Conservation (phyloP, 2,888 invertebrate species). For the Phasia obesa region DNA sequence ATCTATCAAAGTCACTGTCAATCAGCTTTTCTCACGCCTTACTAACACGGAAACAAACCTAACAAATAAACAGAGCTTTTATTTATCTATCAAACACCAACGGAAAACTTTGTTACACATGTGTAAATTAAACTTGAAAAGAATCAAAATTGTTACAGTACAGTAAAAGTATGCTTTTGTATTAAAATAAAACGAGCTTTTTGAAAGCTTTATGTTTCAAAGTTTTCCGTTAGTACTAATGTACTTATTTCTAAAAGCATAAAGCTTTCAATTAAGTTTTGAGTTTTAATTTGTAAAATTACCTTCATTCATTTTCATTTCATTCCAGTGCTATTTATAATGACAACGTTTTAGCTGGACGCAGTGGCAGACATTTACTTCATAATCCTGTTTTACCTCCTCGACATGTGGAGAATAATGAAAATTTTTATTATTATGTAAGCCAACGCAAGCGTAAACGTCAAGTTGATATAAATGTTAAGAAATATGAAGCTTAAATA, state of each 20-base stretch:
- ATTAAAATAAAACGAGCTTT: slow-evolving; percentile 34
- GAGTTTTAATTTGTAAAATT: background rate
- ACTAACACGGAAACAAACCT: slow-evolving; percentile 36
- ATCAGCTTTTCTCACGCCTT: slow-evolving; percentile 59
- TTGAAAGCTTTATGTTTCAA: slow-evolving; percentile 62
- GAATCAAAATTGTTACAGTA: background rate
- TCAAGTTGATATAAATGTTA: slow-evolving; percentile 76
- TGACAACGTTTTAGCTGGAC: slow-evolving; percentile 64
- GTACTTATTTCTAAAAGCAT: slow-evolving; percentile 23
- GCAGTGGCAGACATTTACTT: slow-evolving; percentile 60
- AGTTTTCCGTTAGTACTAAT: slow-evolving; percentile 68
- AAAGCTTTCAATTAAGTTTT: slow-evolving; percentile 69
- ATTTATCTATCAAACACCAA: slow-evolving; percentile 20
- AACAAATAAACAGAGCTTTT: slow-evolving; percentile 33
- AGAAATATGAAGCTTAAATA: slow-evolving; percentile 74
- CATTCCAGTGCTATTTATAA: slow-evolving; percentile 72
- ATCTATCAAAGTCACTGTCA: slow-evolving; percentile 68
- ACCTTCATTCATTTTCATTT: background rate
- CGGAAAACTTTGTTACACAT: slow-evolving; percentile 65
- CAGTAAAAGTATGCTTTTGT: slow-evolving; percentile 41
- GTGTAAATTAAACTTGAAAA: background rate
- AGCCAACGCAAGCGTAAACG: slow-evolving; percentile 75
- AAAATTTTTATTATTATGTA: slow-evolving; percentile 73
- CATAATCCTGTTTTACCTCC: slow-evolving; percentile 58
- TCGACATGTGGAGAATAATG: slow-evolving; percentile 65